These are phyloP conservation scores for Anguilla japonica DNA, from an alignment of 2,113 vertebrate species.

Conservation along the genomic window DNA sequence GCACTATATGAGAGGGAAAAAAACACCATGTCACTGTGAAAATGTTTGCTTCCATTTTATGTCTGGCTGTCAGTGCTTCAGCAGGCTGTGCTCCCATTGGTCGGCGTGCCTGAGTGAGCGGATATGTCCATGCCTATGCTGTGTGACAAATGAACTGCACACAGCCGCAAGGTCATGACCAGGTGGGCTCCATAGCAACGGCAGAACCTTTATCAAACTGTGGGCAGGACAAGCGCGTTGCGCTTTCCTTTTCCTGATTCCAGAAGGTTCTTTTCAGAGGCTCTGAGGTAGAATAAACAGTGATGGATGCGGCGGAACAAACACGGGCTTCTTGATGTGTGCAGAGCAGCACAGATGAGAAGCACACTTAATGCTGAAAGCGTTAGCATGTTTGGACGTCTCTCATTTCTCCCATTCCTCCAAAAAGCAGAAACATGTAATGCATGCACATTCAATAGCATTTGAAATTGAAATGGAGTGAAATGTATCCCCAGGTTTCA, in stretches of 20 bases:
- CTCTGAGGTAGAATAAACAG: conserved; percentile 43
- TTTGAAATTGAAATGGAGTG: not conserved
- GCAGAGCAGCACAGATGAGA: conserved; percentile 26
- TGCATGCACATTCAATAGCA: not conserved
- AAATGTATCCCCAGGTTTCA: not conserved
- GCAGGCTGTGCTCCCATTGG: conserved; percentile 26
- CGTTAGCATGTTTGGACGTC: not conserved
- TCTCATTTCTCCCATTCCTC: not conserved
- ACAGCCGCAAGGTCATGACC: conserved; percentile 57
- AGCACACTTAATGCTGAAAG: conserved; percentile 13
- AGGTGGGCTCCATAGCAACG: conserved; percentile 55
- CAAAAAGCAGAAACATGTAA: not conserved
- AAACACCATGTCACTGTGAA: conserved; percentile 45
- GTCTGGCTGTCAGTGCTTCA: conserved; percentile 27
- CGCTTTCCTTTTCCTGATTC: conserved; percentile 20
- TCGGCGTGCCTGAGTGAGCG: conserved; percentile 26
- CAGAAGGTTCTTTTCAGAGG: conserved; percentile 45
- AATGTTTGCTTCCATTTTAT: conserved; percentile 36
- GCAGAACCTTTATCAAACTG: conserved; percentile 45
- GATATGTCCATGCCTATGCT: conserved; percentile 41
- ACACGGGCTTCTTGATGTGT: conserved; percentile 36
- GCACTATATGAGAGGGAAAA: conserved; percentile 32
- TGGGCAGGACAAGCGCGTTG: conserved; percentile 27
- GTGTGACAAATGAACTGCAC: conserved; percentile 60
- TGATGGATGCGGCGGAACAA: conserved; percentile 54